A percentile compares a stretch with the other conserved stretches of the same genome.
Evolutionary conservation across 1,140 invertebrate species (phyloP).

Genomic region (Temnothorax curvispinosus): DNA sequence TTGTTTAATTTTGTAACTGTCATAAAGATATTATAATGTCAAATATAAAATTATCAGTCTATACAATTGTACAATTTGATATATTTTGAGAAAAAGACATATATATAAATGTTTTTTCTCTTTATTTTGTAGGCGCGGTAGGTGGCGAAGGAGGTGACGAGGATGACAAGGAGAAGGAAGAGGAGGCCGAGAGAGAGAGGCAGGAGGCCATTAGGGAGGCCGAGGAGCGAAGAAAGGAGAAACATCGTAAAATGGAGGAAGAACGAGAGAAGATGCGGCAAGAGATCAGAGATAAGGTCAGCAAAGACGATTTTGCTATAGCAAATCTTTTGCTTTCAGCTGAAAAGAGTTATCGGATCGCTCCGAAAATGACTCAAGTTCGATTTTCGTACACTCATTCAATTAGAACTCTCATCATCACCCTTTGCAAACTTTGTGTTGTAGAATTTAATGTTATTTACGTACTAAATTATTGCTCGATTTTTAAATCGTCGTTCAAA

Average conservation of each 20-base stretch:
- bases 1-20: slow-evolving; percentile 1
- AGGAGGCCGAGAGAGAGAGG: slow-evolving; percentile 97
- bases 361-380: not conserved
- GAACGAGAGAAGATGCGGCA: slow-evolving; percentile 99
- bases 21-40: not conserved
- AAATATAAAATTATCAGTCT: not conserved
- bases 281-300: slow-evolving; percentile 98
- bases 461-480: not conserved
- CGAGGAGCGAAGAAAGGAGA: slow-evolving; percentile 97
- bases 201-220: slow-evolving; percentile 97
- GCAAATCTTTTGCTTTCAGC: not conserved
- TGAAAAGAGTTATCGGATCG: not conserved
- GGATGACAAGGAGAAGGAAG: slow-evolving; percentile 97
- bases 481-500: not conserved
- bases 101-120: not conserved
- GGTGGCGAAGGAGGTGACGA: slow-evolving; percentile 95
- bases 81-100: not conserved
- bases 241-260: slow-evolving; percentile 99
- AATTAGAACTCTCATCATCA: not conserved
- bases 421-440: not conserved
- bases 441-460: not conserved
- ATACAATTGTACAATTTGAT: not conserved
- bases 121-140: slow-evolving; percentile 90
- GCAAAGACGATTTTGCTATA: slow-evolving; percentile 65
- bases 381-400: not conserved